Conservation (phyloP, 2,888 invertebrate species). For the Eucriotettix oculatus region DNA sequence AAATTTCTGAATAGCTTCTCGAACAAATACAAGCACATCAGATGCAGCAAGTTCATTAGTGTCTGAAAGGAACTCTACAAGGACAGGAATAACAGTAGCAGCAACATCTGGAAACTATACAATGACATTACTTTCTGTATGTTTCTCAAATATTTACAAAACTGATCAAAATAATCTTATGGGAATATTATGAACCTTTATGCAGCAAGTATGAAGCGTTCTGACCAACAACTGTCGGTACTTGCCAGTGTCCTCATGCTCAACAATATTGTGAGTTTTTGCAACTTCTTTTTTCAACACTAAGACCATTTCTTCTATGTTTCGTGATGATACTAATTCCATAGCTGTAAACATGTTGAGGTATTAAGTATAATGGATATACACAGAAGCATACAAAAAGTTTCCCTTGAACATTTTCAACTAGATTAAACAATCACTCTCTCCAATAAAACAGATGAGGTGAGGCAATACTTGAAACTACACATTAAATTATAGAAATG, state of each 20-base stretch:
- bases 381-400: too few species aligned
- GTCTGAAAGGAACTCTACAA: slow-evolving; percentile 85
- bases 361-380: too few species aligned
- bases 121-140: slow-evolving; percentile 1
- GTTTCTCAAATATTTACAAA: not conserved
- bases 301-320: slow-evolving; percentile 88
- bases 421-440: too few species aligned
- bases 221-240: slow-evolving; percentile 90
- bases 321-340: slow-evolving; percentile 79
- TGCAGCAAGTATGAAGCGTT: slow-evolving; percentile 83
- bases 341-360: slow-evolving; percentile 36
- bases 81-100: slow-evolving; percentile 78
- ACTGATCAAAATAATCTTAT: not conserved
- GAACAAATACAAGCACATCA: slow-evolving; percentile 86
- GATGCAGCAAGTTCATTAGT: slow-evolving; percentile 78
- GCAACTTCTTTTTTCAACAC: slow-evolving; percentile 85
- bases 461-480: too few species aligned
- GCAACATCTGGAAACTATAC: slow-evolving; percentile 78
- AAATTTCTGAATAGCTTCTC: slow-evolving; percentile 92
- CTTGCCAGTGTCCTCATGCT: slow-evolving; percentile 89
- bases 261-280: slow-evolving; percentile 67
- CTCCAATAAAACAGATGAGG: too few species aligned
- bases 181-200: slow-evolving; percentile 40
- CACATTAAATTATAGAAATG: too few species aligned
- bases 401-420: too few species aligned